Evolutionary conservation across 2,888 invertebrate genomes (phyloP).

Genomic region (Tryphoninae sp.): DNA sequence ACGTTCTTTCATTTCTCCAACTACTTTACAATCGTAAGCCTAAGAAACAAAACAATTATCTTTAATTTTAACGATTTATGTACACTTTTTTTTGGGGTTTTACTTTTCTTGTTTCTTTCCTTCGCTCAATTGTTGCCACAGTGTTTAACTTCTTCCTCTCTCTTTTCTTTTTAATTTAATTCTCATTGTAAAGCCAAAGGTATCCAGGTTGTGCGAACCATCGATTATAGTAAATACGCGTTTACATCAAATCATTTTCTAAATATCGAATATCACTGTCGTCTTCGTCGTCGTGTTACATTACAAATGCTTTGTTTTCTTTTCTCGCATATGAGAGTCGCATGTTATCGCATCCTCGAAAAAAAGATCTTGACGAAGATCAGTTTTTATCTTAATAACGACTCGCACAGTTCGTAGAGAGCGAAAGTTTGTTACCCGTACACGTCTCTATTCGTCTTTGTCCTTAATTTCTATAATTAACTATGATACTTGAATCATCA

Average conservation of each 20-base stretch:
- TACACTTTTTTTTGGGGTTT: neutral
- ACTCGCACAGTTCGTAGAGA: neutral
- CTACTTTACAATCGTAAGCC: conserved; percentile 27
- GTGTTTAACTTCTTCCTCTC: too few species aligned
- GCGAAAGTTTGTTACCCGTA: neutral
- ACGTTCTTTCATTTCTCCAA: conserved; percentile 10
- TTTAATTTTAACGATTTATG: conserved; percentile 23
- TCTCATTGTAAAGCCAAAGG: conserved; percentile 2
- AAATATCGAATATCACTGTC: conserved; percentile 23
- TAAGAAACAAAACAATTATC: conserved; percentile 19
- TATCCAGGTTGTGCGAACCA: neutral
- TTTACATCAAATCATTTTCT: conserved; percentile 15
- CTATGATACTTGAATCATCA: conserved; percentile 13
- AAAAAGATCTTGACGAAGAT: conserved; percentile 9
- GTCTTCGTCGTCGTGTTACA: neutral
- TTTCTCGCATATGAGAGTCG: too few species aligned
- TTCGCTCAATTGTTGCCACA: neutral
- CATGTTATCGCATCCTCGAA: neutral
- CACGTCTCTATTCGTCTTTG: neutral
- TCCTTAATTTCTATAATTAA: neutral
- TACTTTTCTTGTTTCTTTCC: conserved; percentile 2
- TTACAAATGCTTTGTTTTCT: too few species aligned
- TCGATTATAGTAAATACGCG: neutral
- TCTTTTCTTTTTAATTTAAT: neutral
- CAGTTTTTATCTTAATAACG: neutral